Percentiles rank a stretch among this genome's conserved stretches.
Conservation (phyloP, 2,797 vertebrate species). For the Mallotus villosus region DNA sequence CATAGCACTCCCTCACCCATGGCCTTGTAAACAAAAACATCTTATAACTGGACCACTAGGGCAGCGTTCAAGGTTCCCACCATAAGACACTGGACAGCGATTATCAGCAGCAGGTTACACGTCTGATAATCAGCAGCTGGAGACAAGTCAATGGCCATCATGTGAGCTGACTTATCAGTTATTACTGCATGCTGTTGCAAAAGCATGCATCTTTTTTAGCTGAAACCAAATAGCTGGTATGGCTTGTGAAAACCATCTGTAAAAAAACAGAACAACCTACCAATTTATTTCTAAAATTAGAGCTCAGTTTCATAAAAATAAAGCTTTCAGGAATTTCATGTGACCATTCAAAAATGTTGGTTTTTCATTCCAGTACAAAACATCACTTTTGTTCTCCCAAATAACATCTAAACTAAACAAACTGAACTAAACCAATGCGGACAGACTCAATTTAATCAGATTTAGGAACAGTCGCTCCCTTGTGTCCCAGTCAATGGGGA, state of each 20-base stretch:
- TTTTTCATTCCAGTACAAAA: neutral
- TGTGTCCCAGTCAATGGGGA: neutral
- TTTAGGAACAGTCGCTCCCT: neutral
- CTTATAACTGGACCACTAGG: neutral
- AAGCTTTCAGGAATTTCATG: neutral
- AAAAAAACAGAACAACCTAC: conserved; percentile 19
- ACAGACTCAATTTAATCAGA: neutral
- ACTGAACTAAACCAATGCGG: too few relatives aligned
- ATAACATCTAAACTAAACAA: neutral
- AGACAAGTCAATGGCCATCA: conserved; percentile 31
- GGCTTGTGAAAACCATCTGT: conserved; percentile 12
- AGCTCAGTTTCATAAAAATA: neutral
- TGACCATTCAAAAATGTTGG: neutral
- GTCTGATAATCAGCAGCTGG: conserved; percentile 48
- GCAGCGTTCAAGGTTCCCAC: neutral
- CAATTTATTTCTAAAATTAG: conserved; percentile 26
- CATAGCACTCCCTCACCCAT: neutral
- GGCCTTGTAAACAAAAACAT: neutral
- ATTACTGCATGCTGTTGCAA: conserved; percentile 5
- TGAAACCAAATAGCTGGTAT: neutral
- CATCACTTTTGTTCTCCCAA: neutral
- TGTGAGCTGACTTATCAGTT: conserved; percentile 37
- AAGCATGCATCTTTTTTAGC: too few relatives aligned
- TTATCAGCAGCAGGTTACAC: conserved; percentile 33
- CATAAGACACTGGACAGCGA: conserved; percentile 14